These are phyloP conservation scores for Craseonycteris thonglongyai DNA, from an alignment of 2,113 vertebrate genomes.

Conservation along the genomic window DNA sequence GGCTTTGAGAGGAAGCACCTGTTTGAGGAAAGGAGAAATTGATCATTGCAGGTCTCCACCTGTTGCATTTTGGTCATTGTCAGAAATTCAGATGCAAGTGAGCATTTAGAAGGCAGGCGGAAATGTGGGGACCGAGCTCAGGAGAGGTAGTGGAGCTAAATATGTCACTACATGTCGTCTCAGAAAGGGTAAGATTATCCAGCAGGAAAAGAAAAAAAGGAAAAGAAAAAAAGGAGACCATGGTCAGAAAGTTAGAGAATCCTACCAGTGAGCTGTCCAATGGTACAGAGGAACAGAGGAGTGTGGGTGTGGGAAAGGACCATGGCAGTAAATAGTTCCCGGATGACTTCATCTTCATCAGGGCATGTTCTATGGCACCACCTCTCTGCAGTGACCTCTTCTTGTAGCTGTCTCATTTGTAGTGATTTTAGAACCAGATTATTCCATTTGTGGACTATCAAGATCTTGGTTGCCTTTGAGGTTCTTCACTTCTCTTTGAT, in stretches of 20 bases:
- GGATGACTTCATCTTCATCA: neutral
- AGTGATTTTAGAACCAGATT: neutral
- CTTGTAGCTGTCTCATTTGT: neutral
- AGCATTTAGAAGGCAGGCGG: neutral
- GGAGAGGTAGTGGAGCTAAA: neutral
- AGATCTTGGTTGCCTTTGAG: neutral
- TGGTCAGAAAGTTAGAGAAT: neutral
- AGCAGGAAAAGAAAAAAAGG: neutral
- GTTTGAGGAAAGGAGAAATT: neutral
- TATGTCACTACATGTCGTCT: neutral
- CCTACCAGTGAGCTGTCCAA: neutral
- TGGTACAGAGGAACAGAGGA: neutral
- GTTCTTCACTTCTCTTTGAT: neutral
- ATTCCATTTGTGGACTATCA: neutral
- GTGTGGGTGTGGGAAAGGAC: neutral
- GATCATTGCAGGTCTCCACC: neutral
- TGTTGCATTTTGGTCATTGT: neutral
- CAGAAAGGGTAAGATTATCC: neutral
- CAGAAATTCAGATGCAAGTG: neutral
- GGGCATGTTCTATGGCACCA: neutral
- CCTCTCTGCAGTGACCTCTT: neutral
- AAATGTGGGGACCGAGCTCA: neutral
- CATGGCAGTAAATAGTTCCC: neutral
- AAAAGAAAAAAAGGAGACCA: neutral
- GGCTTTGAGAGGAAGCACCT: neutral